Conservation (phyloP, 2,888 invertebrate species). For the Gortyna flavago region DNA sequence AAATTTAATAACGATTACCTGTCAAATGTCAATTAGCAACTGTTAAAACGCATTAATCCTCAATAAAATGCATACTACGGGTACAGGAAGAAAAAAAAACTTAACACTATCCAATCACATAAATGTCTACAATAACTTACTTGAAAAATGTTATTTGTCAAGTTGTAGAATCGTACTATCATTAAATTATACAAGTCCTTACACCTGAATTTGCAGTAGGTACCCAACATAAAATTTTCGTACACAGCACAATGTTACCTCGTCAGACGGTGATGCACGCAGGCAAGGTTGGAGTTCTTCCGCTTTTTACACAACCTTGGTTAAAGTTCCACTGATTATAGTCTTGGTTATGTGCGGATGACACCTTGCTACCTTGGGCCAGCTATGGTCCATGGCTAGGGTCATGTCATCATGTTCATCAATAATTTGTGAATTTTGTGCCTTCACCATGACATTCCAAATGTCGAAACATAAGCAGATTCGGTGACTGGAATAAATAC, state of each 20-base stretch:
- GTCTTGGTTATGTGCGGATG: conserved; percentile 34
- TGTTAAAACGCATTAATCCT: neutral
- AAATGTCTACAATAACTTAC: neutral
- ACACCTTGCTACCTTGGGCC: conserved; percentile 25
- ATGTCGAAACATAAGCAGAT: neutral
- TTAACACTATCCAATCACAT: neutral
- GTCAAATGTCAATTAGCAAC: neutral
- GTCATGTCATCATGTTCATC: conserved; percentile 3
- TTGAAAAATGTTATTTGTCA: neutral
- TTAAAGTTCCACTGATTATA: conserved; percentile 46
- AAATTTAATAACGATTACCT: neutral
- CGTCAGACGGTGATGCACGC: conserved; percentile 50
- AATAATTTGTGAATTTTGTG: neutral
- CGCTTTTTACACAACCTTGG: conserved; percentile 50
- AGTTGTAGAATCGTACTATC: neutral
- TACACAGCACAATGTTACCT: conserved; percentile 16
- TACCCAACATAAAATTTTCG: conserved; percentile 13
- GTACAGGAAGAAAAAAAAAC: neutral
- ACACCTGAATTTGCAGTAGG: conserved; percentile 15
- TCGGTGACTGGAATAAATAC: conserved; percentile 2
- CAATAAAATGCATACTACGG: neutral
- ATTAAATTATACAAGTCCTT: neutral
- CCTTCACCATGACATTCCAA: neutral
- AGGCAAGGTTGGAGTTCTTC: conserved; percentile 59
- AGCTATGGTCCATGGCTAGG: conserved; percentile 10